A percentile compares a stretch with the other conserved stretches of the same genome.
Evolutionary conservation across 53 echinoderm and acorn worm genomes (phyloP).

Genomic region (Crossaster papposus): DNA sequence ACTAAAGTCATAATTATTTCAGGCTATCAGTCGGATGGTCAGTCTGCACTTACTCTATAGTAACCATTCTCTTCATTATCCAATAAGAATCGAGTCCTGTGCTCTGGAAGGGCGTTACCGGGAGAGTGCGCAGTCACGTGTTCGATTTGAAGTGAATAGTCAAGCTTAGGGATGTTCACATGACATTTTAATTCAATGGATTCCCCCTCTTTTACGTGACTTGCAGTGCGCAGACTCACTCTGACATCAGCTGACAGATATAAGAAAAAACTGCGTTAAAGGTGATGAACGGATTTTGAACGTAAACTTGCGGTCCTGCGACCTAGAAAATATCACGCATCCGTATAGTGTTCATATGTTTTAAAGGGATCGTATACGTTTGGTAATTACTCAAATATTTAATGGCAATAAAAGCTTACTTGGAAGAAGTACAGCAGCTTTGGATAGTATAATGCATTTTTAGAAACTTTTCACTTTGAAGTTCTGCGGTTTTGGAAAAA

Average conservation of each 20-base stretch:
- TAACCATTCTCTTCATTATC: conserved; percentile 20
- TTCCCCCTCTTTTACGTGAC: conserved; percentile 21
- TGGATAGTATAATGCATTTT: too few species aligned
- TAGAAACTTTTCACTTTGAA: too few species aligned
- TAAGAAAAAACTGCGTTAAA: not conserved
- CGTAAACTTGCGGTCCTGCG: too few species aligned
- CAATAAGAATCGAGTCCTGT: not conserved
- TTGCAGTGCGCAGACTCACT: conserved; percentile 20
- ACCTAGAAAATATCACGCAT: too few species aligned
- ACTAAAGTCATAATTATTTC: too few species aligned
- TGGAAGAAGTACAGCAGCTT: too few species aligned
- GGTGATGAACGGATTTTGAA: too few species aligned
- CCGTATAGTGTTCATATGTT: too few species aligned
- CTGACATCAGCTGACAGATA: not conserved
- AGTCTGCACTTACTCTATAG: not conserved
- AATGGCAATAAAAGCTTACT: too few species aligned
- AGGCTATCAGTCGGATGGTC: not conserved
- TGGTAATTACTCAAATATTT: too few species aligned
- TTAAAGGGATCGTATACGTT: too few species aligned
- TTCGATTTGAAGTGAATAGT: conserved; percentile 27
- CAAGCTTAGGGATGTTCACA: conserved; percentile 38
- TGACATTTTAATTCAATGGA: conserved; percentile 17
- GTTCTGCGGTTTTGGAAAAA: too few species aligned
- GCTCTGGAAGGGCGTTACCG: not conserved
- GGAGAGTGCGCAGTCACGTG: not conserved